A percentile compares a stretch with the other conserved stretches of the same genome.
These are phyloP conservation scores for Synergus itoensis DNA, from an alignment of 2,888 invertebrate species.

Conservation along the genomic window DNA sequence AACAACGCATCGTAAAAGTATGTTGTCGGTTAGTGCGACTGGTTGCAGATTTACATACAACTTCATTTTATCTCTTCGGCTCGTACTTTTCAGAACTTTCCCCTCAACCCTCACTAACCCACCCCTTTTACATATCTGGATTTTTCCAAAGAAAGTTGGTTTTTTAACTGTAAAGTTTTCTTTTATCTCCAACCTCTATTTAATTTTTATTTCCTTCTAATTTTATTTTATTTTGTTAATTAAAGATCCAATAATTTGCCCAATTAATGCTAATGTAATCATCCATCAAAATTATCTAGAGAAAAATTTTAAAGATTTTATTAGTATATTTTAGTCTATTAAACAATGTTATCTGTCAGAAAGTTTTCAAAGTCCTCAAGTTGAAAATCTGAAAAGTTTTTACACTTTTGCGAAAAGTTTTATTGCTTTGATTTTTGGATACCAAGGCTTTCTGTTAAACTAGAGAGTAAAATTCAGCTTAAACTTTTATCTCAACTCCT, in stretches of 20 bases:
- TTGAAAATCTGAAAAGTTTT: neutral
- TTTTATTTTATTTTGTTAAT: neutral
- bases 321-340: neutral
- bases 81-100: neutral
- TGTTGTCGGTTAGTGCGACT: conserved; percentile 51
- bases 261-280: too few relatives aligned
- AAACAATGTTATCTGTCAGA: neutral
- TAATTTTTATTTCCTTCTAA: neutral
- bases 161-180: neutral
- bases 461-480: neutral
- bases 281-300: neutral
- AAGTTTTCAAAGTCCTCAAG: neutral
- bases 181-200: neutral
- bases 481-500: neutral
- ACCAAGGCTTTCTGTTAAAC: neutral
- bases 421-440: neutral
- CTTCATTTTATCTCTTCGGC: conserved; percentile 53
- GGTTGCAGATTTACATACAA: conserved; percentile 54
- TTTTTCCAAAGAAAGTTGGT: neutral
- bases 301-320: neutral
- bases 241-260: too few relatives aligned
- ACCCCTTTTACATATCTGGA: neutral
- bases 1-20: conserved; percentile 56
- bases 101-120: neutral
- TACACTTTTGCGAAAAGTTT: neutral